A percentile compares a stretch with the other conserved stretches of the same genome.
Conservation (phyloP, 2,888 invertebrate genomes). For the Apomyelois bistriatella region DNA sequence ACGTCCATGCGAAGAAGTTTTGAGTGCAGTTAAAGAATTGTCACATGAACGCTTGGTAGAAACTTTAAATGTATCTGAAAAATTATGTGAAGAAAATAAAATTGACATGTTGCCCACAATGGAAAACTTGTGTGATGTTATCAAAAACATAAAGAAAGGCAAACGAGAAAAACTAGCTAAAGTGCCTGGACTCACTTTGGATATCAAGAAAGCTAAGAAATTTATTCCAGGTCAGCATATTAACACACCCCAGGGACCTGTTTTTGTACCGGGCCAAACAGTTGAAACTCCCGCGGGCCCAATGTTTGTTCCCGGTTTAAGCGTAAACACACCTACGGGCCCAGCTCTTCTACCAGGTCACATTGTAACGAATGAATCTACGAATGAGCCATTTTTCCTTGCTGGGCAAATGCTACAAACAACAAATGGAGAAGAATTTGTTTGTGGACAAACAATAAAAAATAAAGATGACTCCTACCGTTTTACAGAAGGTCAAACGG, state of each 20-base stretch:
- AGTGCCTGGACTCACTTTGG: slow-evolving; percentile 82
- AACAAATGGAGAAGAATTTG: slow-evolving; percentile 76
- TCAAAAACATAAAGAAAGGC: slow-evolving; percentile 81
- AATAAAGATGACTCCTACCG: slow-evolving; percentile 75
- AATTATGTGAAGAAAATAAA: slow-evolving; percentile 76
- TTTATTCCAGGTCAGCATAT: slow-evolving; percentile 87
- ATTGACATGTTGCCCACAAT: slow-evolving; percentile 81
- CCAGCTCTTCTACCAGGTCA: slow-evolving; percentile 87
- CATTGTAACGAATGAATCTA: slow-evolving; percentile 80
- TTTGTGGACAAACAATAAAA: slow-evolving; percentile 83
- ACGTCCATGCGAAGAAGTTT: slow-evolving; percentile 65
- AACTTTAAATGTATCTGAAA: slow-evolving; percentile 81
- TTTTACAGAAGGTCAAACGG: slow-evolving; percentile 82
- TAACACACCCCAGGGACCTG: slow-evolving; percentile 83
- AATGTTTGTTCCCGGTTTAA: slow-evolving; percentile 86
- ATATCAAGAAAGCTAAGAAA: slow-evolving; percentile 83
- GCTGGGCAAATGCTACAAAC: slow-evolving; percentile 85
- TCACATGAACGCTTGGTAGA: slow-evolving; percentile 77
- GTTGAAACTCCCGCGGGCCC: slow-evolving; percentile 84
- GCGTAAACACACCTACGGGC: slow-evolving; percentile 83
- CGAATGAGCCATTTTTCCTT: slow-evolving; percentile 82
- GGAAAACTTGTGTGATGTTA: slow-evolving; percentile 82
- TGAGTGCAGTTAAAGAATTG: slow-evolving; percentile 75
- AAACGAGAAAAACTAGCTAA: slow-evolving; percentile 80
- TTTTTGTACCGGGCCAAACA: slow-evolving; percentile 88